phyloP scores from a whole-genome alignment of 2,888 invertebrate species.

The Vanessa cardui region DNA sequence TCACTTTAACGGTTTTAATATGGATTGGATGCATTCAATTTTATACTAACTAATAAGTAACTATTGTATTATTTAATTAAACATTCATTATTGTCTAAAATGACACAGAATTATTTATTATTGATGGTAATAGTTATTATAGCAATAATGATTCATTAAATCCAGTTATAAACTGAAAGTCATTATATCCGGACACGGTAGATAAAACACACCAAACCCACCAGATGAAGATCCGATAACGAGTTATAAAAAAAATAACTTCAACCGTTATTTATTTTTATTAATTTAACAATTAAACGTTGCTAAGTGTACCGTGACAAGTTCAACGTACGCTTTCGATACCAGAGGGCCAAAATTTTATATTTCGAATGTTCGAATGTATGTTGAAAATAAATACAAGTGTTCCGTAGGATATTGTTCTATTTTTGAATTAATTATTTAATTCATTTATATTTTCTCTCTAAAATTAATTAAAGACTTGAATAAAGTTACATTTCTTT shows the following conservation, averaged over 20 bases:
- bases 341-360: constrained; percentile 42
- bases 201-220: constrained; percentile 57
- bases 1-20: too few species aligned
- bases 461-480: too few species aligned
- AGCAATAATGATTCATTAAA: constrained; percentile 24
- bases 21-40: too few species aligned
- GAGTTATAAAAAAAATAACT: constrained; percentile 36
- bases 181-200: constrained; percentile 64
- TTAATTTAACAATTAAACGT: constrained; percentile 72
- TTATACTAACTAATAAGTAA: too few species aligned
- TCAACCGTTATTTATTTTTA: constrained; percentile 44
- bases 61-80: neutral
- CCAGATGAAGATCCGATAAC: constrained; percentile 40
- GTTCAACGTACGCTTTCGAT: constrained; percentile 61
- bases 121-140: constrained; percentile 2
- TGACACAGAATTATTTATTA: neutral
- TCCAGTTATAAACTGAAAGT: constrained; percentile 37
- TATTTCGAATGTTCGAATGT: constrained; percentile 37
- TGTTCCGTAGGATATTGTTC: constrained; percentile 31
- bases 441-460: constrained; percentile 4
- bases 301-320: constrained; percentile 73
- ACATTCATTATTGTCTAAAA: neutral
- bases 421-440: neutral
- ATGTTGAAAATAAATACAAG: constrained; percentile 17
- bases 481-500: neutral